These are phyloP conservation scores for Syngnathoides biaculeatus DNA, from an alignment of 2,113 vertebrate genomes.

Conservation along the genomic window DNA sequence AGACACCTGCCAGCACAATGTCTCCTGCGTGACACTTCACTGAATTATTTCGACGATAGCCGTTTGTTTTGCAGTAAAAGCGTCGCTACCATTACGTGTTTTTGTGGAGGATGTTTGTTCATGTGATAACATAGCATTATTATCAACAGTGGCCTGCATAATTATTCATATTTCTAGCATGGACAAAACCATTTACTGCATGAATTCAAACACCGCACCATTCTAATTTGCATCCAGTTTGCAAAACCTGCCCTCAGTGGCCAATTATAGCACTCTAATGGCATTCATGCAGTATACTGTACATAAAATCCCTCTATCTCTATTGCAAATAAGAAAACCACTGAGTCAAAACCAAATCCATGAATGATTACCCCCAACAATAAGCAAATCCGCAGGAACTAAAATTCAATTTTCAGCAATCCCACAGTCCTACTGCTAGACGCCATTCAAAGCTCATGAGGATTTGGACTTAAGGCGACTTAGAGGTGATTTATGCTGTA, in stretches of 20 bases:
- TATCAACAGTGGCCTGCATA: constrained; percentile 4
- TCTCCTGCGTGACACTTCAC: constrained; percentile 30
- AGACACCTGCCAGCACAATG: constrained; percentile 42
- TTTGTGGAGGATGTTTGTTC: constrained; percentile 10
- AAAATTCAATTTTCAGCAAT: constrained; percentile 71
- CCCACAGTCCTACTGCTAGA: constrained; percentile 61
- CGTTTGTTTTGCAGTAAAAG: constrained; percentile 24
- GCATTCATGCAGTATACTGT: constrained; percentile 22
- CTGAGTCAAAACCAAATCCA: constrained; percentile 60
- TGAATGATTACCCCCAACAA: constrained; percentile 68
- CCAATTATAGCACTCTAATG: constrained; percentile 50
- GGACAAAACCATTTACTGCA: constrained; percentile 12
- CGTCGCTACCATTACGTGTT: neutral
- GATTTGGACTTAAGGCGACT: constrained; percentile 71
- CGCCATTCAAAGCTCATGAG: constrained; percentile 68
- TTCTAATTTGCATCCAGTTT: constrained; percentile 48
- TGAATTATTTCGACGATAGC: constrained; percentile 50
- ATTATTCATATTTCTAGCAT: neutral
- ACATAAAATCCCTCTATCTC: constrained; percentile 56
- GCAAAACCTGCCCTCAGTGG: constrained; percentile 46
- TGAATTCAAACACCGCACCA: constrained; percentile 26
- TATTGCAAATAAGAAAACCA: constrained; percentile 54
- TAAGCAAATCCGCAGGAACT: constrained; percentile 65
- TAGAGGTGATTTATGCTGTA: constrained; percentile 70
- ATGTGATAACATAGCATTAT: constrained; percentile 13